Percentiles rank a stretch among this genome's conserved stretches.
These are phyloP conservation scores for Apis dorsata DNA, from an alignment of 1,140 invertebrate species.

Conservation along the genomic window DNA sequence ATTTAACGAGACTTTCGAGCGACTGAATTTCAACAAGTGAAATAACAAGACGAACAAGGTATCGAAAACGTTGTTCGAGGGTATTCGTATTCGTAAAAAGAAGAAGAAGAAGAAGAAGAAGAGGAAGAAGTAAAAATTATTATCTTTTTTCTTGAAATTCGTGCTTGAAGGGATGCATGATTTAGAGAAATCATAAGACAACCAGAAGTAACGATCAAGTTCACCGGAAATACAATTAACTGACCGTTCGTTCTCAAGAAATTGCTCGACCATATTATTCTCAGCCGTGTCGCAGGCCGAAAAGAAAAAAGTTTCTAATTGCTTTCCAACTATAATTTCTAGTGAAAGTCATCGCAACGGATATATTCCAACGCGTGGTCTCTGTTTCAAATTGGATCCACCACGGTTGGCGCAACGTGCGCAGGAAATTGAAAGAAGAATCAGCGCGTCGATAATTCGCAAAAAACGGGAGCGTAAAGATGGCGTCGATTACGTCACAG, in stretches of 20 bases:
- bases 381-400: neutral
- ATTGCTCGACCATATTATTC: constrained; percentile 17
- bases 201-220: neutral
- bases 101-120: too few relatives aligned
- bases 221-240: constrained; percentile 1
- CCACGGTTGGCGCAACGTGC: neutral
- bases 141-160: too few relatives aligned
- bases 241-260: constrained; percentile 24
- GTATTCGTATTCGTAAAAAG: too few relatives aligned
- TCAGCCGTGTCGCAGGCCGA: constrained; percentile 11
- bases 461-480: neutral
- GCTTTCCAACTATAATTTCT: constrained; percentile 18
- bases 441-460: too few relatives aligned
- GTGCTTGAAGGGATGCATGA: too few relatives aligned
- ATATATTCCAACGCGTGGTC: neutral
- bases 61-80: too few relatives aligned
- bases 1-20: too few relatives aligned
- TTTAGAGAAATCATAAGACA: too few relatives aligned
- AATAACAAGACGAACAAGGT: too few relatives aligned
- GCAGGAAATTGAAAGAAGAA: neutral
- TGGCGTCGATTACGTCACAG: neutral
- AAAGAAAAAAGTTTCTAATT: constrained; percentile 51
- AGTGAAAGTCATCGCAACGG: constrained; percentile 27
- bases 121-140: too few relatives aligned
- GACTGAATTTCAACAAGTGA: too few relatives aligned